Conservation (phyloP, 2,797 vertebrate species). For the Aeoliscus strigatus region DNA sequence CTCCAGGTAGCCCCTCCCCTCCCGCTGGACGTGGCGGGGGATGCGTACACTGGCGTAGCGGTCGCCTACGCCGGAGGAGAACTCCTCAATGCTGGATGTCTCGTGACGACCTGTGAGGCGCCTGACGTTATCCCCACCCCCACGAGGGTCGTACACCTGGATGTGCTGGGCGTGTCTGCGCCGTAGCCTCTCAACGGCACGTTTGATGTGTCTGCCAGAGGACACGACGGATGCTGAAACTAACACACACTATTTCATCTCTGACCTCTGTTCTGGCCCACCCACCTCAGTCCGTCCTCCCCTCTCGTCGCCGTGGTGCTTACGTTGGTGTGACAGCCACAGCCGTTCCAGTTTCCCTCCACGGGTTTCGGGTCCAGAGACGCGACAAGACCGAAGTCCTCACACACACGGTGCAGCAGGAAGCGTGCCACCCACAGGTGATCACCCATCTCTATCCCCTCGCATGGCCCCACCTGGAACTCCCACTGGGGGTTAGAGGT, state of each 20-base stretch:
- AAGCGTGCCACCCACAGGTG: constrained; percentile 86
- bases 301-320: constrained; percentile 81
- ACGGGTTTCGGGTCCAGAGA: constrained; percentile 85
- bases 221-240: too few relatives aligned
- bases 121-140: constrained; percentile 80
- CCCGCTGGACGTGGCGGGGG: constrained; percentile 78
- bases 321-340: constrained; percentile 86
- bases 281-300: constrained; percentile 81
- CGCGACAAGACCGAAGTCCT: constrained; percentile 84
- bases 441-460: constrained; percentile 83
- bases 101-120: constrained; percentile 81
- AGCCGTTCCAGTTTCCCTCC: constrained; percentile 81
- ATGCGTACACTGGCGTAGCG: constrained; percentile 82
- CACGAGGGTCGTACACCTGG: constrained; percentile 73
- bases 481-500: too few relatives aligned
- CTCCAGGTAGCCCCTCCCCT: constrained; percentile 81
- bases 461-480: constrained; percentile 85
- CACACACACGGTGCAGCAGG: constrained; percentile 83
- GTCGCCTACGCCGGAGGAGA: constrained; percentile 80
- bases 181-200: constrained; percentile 77
- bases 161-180: constrained; percentile 79
- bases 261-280: too few relatives aligned
- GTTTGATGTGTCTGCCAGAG: constrained; percentile 73
- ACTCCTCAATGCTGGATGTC: constrained; percentile 79
- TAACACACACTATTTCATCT: too few relatives aligned